Evolutionary conservation across 1,140 invertebrate genomes (phyloP), one percentile per base, ranked within the genome.

Genomic region (Temnothorax curvispinosus): DNA sequence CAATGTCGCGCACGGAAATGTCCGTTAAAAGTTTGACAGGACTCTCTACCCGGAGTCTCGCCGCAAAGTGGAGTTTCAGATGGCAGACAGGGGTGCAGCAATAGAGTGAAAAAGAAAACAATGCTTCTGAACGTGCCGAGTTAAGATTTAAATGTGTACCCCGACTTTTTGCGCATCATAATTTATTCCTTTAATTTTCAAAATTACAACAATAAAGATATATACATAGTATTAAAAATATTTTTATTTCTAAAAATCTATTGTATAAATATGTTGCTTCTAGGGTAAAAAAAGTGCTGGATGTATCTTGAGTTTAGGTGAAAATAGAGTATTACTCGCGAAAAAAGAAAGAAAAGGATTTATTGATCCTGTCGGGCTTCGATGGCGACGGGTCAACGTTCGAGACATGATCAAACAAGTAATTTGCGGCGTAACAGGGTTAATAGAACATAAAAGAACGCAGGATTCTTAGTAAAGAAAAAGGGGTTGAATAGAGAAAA

Each of bases 1-100:
- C n/a, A 35, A 67, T 5, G 38, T 64, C 52, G 21, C 11, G 18
- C 11, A 80, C 67, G 67, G 38, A 56, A 86, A 74, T 13, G 67
- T 87, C 65, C 32, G 38, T 80, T 88, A 86, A 87, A 86, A 74
- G 74, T 84, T 87, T 85, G 69, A 74, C 69, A 50, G 41, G 60
- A 52, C 47, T 50, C 52, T 75, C 60, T 64, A 44, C 21, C 11
- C 38, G 7, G 32, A 54, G 64, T 67, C 44, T 87, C 41, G 38
- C 50, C 47, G 54, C 77, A 58, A 71, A 85, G 72, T 62, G 58
- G 41, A 81, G 35, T 80, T 72, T 87, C 60, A 85, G 11, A 52
- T 11, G 35, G n/a, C 38, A 58, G 47, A 5, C 52, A 21, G 27
- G 35, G 9, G 1, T 35, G 18, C 13, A 21, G 13, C n/a, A 35